Percentiles rank a stretch among this genome's conserved stretches.
Conservation (phyloP, 1,140 invertebrate genomes). For the Vanessa atalanta region DNA sequence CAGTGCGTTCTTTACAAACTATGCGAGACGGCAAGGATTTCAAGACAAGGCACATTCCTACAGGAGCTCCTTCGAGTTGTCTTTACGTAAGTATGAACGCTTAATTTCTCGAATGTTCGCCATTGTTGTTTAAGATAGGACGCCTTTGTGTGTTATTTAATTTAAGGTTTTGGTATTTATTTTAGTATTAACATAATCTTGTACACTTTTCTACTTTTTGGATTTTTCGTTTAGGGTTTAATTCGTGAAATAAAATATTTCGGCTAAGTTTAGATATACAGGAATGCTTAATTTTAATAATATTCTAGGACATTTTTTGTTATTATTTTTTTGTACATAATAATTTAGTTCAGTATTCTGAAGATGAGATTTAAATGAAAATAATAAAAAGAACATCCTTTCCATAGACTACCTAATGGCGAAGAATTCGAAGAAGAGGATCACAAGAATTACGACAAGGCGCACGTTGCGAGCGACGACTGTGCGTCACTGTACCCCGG, state of each 20-base stretch:
- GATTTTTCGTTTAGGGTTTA: not conserved
- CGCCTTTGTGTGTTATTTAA: conserved; percentile 27
- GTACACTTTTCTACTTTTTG: not conserved
- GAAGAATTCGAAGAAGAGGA: conserved; percentile 47
- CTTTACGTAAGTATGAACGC: conserved; percentile 82
- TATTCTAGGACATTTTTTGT: not conserved
- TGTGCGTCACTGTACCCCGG: conserved; percentile 49
- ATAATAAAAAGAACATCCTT: conserved; percentile 7
- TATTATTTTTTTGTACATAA: not conserved
- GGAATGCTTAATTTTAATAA: no score
- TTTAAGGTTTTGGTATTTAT: conserved; percentile 12
- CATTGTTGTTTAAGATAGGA: conserved; percentile 17
- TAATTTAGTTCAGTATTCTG: not conserved
- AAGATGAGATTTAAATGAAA: not conserved
- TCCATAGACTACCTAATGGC: conserved; percentile 64
- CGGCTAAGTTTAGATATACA: no score
- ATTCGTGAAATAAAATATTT: not conserved
- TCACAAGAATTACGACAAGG: conserved; percentile 62
- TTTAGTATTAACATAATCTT: not conserved
- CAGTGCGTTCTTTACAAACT: conserved; percentile 83
- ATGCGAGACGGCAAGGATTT: conserved; percentile 79
- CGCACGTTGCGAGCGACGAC: conserved; percentile 47
- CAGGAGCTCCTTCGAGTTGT: conserved; percentile 82
- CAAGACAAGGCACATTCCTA: conserved; percentile 75
- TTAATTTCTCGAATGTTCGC: conserved; percentile 32